Evolutionary conservation across 1,140 invertebrate species (phyloP).

Genomic region (Conus betulinus): DNA sequence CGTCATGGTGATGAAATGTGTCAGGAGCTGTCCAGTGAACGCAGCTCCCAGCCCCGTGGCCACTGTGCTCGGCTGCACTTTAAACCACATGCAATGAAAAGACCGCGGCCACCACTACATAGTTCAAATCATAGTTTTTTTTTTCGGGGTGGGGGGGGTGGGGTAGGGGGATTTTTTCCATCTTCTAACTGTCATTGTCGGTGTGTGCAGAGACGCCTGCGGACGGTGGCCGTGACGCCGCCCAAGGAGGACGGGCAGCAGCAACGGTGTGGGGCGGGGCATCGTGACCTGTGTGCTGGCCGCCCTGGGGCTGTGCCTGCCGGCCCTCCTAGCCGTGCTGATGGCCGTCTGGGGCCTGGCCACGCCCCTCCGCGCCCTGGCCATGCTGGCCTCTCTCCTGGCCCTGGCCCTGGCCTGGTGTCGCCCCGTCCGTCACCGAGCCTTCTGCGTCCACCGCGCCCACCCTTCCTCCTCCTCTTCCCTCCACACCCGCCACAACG

Average conservation of each 20-base stretch:
- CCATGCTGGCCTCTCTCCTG: conserved; percentile 30
- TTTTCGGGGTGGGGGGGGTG: too few species aligned
- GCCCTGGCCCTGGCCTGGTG: conserved; percentile 45
- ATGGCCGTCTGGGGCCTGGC: conserved; percentile 26
- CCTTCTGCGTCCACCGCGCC: conserved; percentile 15
- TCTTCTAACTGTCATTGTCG: too few species aligned
- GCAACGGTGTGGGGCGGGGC: conserved; percentile 13
- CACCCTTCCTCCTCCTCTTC: not conserved
- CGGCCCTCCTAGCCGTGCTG: conserved; percentile 25
- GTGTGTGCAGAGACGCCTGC: not conserved
- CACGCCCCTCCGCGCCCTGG: conserved; percentile 17
- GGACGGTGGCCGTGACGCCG: not conserved
- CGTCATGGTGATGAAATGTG: too few species aligned
- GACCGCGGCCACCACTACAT: too few species aligned
- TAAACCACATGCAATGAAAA: too few species aligned
- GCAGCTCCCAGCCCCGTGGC: too few species aligned
- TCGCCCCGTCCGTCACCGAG: conserved; percentile 25
- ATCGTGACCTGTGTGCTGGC: conserved; percentile 23
- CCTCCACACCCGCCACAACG: conserved; percentile 26
- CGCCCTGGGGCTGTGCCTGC: conserved; percentile 24
- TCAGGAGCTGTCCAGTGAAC: too few species aligned
- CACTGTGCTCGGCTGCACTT: too few species aligned
- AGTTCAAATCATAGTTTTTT: too few species aligned
- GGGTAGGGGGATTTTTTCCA: too few species aligned
- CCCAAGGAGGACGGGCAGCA: not conserved